These are phyloP conservation scores for Macaria liturata DNA, from an alignment of 2,888 invertebrate genomes.

Conservation along the genomic window DNA sequence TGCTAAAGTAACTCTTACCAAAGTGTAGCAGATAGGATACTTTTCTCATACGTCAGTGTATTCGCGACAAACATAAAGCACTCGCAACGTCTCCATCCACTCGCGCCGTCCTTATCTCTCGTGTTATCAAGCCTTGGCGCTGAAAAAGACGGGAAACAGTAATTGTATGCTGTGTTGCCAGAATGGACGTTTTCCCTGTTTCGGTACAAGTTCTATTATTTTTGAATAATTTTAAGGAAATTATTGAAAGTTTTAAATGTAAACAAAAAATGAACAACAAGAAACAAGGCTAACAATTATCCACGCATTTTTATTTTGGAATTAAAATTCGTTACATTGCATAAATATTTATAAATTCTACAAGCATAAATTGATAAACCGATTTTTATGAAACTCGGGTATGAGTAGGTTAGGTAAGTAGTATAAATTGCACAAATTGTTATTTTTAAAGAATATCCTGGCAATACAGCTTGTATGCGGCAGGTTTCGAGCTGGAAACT, in stretches of 20 bases:
- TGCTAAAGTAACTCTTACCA: conserved; percentile 25
- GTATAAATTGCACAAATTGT: too few species aligned
- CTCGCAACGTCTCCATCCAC: conserved; percentile 54
- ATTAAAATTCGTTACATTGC: too few species aligned
- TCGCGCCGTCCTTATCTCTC: conserved; percentile 45
- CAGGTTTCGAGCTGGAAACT: conserved; percentile 28
- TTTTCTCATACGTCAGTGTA: conserved; percentile 38
- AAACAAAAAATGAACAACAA: too few species aligned
- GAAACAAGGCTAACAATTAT: too few species aligned
- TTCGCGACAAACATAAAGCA: conserved; percentile 46
- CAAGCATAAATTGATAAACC: too few species aligned
- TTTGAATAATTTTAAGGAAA: background rate
- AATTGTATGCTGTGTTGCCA: conserved; percentile 44
- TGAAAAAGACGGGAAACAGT: conserved; percentile 47
- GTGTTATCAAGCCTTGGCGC: conserved; percentile 40
- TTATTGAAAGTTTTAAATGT: background rate
- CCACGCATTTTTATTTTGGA: too few species aligned
- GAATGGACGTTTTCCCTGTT: conserved; percentile 31
- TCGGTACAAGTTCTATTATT: conserved; percentile 15
- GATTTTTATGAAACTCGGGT: too few species aligned
- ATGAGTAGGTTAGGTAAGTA: too few species aligned
- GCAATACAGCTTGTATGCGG: conserved; percentile 28
- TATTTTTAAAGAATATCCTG: too few species aligned
- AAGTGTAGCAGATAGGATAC: conserved; percentile 27
- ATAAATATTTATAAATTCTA: too few species aligned